phyloP scores from a whole-genome alignment of 2,113 vertebrate genomes.

The Chloebia gouldiae region DNA sequence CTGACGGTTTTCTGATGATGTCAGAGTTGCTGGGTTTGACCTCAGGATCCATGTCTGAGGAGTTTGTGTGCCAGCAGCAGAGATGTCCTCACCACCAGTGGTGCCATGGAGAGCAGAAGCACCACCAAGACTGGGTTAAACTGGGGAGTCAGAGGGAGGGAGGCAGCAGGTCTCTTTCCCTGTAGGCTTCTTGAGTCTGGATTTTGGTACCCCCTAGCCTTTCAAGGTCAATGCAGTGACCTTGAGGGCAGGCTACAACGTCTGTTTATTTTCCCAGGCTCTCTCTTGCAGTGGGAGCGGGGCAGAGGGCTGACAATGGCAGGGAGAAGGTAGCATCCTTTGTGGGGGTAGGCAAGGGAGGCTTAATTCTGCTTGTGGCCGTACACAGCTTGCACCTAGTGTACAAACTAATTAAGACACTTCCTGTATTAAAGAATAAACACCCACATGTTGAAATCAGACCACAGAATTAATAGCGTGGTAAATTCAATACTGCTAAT shows the following conservation, averaged over 20 bases:
- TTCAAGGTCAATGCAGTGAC: slow-evolving; percentile 52
- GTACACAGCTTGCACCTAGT: neutral
- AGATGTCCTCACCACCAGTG: neutral
- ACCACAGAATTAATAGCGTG: neutral
- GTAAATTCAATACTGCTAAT: neutral
- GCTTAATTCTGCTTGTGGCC: neutral
- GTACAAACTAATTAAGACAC: neutral
- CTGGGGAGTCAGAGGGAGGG: accelerated
- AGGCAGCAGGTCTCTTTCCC: neutral
- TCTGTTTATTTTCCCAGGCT: slow-evolving; percentile 64
- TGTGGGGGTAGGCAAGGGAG: too few relatives aligned
- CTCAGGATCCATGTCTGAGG: neutral
- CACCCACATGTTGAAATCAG: neutral
- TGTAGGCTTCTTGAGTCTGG: neutral
- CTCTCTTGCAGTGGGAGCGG: neutral
- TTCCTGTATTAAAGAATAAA: neutral
- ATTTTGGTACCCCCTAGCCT: slow-evolving; percentile 21
- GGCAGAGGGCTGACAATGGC: neutral
- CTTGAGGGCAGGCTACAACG: slow-evolving; percentile 16
- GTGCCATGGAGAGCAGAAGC: accelerated
- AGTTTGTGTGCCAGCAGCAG: neutral
- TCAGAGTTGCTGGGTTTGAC: neutral
- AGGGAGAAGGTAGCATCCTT: neutral
- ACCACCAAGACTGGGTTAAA: neutral
- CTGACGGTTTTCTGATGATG: neutral